Conservation (phyloP, 2,888 invertebrate species). For the Acrobasis repandana region DNA sequence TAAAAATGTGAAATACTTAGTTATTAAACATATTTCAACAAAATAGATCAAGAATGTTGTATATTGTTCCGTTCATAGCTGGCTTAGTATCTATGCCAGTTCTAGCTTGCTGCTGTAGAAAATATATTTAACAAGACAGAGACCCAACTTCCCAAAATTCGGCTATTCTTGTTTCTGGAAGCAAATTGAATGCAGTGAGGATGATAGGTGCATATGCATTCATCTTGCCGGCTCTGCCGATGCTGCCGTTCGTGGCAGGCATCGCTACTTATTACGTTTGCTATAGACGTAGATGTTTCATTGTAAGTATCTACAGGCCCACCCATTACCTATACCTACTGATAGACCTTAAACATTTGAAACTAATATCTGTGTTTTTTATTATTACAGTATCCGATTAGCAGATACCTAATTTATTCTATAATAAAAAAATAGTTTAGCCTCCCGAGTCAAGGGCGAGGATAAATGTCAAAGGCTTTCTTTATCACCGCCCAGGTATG, state of each 20-base stretch:
- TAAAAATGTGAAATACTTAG: too few species aligned
- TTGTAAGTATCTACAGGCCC: background rate
- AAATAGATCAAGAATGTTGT: constrained; percentile 41
- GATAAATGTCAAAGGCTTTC: too few species aligned
- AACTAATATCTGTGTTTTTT: too few species aligned
- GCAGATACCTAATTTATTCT: too few species aligned
- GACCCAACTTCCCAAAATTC: background rate
- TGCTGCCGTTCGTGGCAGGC: constrained; percentile 4
- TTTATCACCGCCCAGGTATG: too few species aligned
- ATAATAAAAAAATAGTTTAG: too few species aligned
- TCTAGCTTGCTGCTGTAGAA: constrained; percentile 36
- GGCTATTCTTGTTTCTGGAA: background rate
- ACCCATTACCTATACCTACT: too few species aligned
- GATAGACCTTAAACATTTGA: too few species aligned
- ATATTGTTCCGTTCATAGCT: constrained; percentile 53
- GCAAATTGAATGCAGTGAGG: background rate
- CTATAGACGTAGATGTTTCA: constrained; percentile 10
- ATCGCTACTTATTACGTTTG: constrained; percentile 11
- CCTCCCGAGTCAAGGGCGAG: too few species aligned
- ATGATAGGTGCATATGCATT: background rate
- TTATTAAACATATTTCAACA: background rate
- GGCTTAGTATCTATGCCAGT: constrained; percentile 44
- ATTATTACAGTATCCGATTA: too few species aligned
- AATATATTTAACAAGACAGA: constrained; percentile 24
- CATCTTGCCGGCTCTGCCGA: background rate